These are phyloP conservation scores for Discoglossus pictus DNA, from an alignment of 2,797 vertebrate species.

Conservation along the genomic window DNA sequence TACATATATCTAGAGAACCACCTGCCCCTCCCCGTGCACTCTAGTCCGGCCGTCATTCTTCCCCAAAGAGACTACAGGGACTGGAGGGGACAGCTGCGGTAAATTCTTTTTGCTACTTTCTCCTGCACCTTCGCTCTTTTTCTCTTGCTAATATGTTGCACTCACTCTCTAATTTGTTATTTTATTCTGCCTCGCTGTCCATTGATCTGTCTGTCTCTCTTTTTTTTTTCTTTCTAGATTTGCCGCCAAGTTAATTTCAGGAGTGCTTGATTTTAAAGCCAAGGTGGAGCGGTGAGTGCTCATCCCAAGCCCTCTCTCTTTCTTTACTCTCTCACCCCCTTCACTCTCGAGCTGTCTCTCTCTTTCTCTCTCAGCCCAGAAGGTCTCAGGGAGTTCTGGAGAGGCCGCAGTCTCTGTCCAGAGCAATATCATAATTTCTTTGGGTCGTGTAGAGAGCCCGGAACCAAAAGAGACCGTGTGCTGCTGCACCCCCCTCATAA, in stretches of 20 bases:
- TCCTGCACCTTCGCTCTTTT: background rate
- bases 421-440: conserved; percentile 78
- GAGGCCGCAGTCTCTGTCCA: conserved; percentile 75
- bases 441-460: conserved; percentile 80
- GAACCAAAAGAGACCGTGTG: conserved; percentile 76
- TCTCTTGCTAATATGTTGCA: too few relatives aligned
- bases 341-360: background rate
- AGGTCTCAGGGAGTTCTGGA: conserved; percentile 65
- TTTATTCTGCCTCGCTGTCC: too few relatives aligned
- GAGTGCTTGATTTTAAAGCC: conserved; percentile 80
- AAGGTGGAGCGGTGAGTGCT: conserved; percentile 72
- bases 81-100: conserved; percentile 81
- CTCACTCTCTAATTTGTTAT: too few relatives aligned
- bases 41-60: conserved; percentile 79
- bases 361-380: conserved; percentile 18
- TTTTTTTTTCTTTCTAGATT: conserved; percentile 64
- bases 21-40: conserved; percentile 77
- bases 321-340: background rate
- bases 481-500: conserved; percentile 66
- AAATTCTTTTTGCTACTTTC: conserved; percentile 8
- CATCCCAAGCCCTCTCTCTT: background rate
- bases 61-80: conserved; percentile 77
- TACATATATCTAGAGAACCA: conserved; percentile 76
- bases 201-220: conserved; percentile 13
- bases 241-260: conserved; percentile 82